Evolutionary conservation across 2,113 vertebrate species (phyloP), one percentile per base, ranked within the genome.

Genomic region (Stigmatopora argus): DNA sequence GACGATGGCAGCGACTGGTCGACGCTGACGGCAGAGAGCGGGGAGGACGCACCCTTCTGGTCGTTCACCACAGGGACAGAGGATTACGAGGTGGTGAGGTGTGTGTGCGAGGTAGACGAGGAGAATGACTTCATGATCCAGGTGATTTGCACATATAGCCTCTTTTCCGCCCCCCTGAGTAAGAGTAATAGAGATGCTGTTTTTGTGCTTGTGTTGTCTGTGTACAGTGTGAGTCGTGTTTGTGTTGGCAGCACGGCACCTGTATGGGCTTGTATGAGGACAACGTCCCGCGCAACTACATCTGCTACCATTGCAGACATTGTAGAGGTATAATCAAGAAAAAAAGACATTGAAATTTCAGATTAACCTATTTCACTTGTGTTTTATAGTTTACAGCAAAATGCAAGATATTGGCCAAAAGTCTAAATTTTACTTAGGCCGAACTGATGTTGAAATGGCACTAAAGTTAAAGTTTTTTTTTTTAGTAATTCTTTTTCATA

Each of bases 81-180:
- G 11, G 92, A 94, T 41, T 92, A 90, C 62, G 97, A 98, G 74
- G 90, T 95, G 51, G 94, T 99, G 70, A 94, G 94, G 35, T 99
- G 97, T 77, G 90, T 98, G 83, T 99, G 97, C 72, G 94, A 96
- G 85, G 92, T 97, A 66, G 93, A 96, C 72, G 96, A 98, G 78
- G 97, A 99, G 89, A 97, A 96, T 74, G 97, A 98, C 85, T 99
- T 98, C 84, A 99, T 99, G 97, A 99, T 99, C 80, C 97, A 99
- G 96, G 97, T 96, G 83, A 69, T 44, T 46, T 19, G 52, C 62
- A 48, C 59, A 26, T 31, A 13, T 14, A 0, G 21, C 14, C 14
- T 2, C 17, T 44, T 52, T 9, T 19, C 4, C 18, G 13, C 45
- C 13, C 38, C 2, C 5, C 12, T 41, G 7, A 31, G 31, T 26